These are phyloP conservation scores for Paguma larvata DNA, from an alignment of 2,797 vertebrate species.

Conservation along the genomic window DNA sequence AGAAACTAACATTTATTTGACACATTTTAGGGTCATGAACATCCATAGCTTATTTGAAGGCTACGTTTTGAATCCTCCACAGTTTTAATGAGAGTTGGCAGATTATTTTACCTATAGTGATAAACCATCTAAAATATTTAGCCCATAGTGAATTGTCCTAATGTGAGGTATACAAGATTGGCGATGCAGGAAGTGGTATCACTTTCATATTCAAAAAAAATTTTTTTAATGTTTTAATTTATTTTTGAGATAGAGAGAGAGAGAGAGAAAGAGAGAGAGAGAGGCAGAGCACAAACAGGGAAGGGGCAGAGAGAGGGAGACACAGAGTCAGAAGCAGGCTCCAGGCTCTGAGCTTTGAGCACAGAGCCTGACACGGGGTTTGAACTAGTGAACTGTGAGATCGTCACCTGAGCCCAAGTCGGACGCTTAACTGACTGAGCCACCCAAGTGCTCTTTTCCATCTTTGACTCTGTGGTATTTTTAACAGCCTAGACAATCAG, in stretches of 20 bases:
- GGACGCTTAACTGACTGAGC: too few species aligned
- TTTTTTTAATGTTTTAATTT: too few species aligned
- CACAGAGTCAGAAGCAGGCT: too few species aligned
- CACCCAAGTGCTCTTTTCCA: neutral
- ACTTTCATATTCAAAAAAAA: neutral
- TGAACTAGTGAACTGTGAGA: too few species aligned
- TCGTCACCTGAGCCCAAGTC: too few species aligned
- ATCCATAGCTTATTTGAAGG: conserved; percentile 22
- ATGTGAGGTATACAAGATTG: neutral
- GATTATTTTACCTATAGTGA: conserved; percentile 37
- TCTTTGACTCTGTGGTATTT: conserved; percentile 9
- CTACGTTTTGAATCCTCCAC: neutral
- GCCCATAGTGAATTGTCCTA: neutral
- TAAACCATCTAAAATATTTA: conserved; percentile 42
- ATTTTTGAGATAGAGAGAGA: too few species aligned
- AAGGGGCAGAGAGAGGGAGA: too few species aligned
- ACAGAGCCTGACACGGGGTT: too few species aligned
- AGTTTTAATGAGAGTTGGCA: neutral
- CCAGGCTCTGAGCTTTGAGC: too few species aligned
- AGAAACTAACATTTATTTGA: conserved; percentile 36
- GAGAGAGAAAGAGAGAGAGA: too few species aligned
- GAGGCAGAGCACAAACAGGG: too few species aligned
- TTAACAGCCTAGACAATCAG: neutral
- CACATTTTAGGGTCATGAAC: neutral
- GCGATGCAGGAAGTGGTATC: neutral